These are phyloP conservation scores for Anas georgica DNA, from an alignment of 2,797 vertebrate genomes.

Conservation along the genomic window DNA sequence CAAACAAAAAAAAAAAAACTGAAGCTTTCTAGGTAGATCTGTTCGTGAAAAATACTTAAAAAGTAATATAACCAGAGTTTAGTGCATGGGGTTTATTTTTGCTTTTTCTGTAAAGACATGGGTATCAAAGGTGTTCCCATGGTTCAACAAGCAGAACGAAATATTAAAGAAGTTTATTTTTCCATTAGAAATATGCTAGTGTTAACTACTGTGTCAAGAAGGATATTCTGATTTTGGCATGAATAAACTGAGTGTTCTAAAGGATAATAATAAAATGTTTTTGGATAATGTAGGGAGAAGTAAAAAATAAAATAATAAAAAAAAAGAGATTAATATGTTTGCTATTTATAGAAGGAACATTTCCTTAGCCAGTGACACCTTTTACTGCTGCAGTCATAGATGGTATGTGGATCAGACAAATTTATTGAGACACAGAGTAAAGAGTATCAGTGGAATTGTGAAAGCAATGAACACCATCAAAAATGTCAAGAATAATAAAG, in stretches of 20 bases:
- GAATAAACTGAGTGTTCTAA: neutral
- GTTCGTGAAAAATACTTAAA: neutral
- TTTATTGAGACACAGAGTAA: neutral
- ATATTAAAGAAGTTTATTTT: neutral
- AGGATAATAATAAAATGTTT: neutral
- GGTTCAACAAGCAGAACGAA: neutral
- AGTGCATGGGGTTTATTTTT: neutral
- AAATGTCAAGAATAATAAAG: neutral
- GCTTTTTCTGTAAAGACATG: neutral
- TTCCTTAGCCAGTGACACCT: neutral
- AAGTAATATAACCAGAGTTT: neutral
- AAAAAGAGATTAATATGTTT: neutral
- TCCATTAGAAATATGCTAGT: neutral
- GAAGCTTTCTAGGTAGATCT: neutral
- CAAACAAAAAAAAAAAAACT: neutral
- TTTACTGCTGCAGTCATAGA: neutral
- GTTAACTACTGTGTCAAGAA: constrained; percentile 4
- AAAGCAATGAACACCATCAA: neutral
- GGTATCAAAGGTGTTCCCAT: neutral
- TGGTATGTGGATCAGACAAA: neutral
- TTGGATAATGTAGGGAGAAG: neutral
- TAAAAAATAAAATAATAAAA: neutral
- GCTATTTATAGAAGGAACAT: neutral
- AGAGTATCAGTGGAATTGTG: neutral
- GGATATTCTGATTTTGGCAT: neutral